Conservation (phyloP, 1,140 invertebrate genomes). For the Campoletis sonorensis region DNA sequence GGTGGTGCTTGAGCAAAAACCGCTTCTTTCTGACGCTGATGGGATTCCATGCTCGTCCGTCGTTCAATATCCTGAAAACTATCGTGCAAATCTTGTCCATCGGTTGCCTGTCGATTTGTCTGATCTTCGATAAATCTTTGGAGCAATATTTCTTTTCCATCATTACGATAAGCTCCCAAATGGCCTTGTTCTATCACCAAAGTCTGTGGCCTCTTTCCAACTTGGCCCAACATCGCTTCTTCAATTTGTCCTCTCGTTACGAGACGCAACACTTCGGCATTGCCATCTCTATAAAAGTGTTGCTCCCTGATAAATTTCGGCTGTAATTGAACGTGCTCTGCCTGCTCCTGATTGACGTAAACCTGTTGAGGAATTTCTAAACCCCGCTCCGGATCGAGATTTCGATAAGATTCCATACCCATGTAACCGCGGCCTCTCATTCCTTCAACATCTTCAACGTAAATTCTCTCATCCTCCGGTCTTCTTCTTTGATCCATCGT, state of each 20-base stretch:
- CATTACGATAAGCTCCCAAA: conserved; percentile 78
- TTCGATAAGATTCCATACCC: conserved; percentile 83
- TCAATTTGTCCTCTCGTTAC: conserved; percentile 83
- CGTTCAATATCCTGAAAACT: conserved; percentile 67
- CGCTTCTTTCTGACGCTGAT: conserved; percentile 76
- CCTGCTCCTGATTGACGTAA: conserved; percentile 73
- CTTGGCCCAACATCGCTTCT: conserved; percentile 71
- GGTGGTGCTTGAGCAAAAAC: conserved; percentile 52
- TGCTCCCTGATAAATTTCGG: conserved; percentile 79
- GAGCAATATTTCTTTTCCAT: conserved; percentile 88
- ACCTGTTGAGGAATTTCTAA: conserved; percentile 78
- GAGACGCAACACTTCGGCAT: conserved; percentile 88
- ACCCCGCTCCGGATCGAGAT: conserved; percentile 86
- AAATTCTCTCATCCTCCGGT: conserved; percentile 67
- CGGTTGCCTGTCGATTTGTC: conserved; percentile 64
- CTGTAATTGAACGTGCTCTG: conserved; percentile 56
- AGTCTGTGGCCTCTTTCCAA: conserved; percentile 66
- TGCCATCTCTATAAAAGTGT: conserved; percentile 88
- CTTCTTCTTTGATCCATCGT: conserved; percentile 49
- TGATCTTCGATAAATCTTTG: conserved; percentile 89
- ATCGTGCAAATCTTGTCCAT: conserved; percentile 55
- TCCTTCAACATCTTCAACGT: conserved; percentile 75
- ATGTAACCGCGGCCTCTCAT: conserved; percentile 66
- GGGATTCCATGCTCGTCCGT: conserved; percentile 65
- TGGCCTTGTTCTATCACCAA: conserved; percentile 78